Evolutionary conservation across 1,140 invertebrate genomes (phyloP).

Genomic region (Euschistus heros): DNA sequence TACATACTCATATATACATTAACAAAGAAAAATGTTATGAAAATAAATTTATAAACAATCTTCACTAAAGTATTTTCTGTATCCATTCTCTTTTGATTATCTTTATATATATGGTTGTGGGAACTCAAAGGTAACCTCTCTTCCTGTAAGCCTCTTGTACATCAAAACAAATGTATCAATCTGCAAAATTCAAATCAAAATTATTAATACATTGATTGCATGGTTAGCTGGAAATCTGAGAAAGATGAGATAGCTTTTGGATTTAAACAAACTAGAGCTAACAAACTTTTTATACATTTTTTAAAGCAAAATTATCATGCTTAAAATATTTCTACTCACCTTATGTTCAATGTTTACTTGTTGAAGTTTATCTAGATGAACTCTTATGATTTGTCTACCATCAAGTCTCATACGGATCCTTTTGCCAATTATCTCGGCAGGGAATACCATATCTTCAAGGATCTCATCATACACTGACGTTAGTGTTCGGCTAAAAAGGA

Average conservation of each 20-base stretch:
- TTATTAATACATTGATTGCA: background rate
- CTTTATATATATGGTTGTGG: constrained; percentile 90
- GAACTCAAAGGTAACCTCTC: constrained; percentile 98
- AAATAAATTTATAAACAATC: too few relatives aligned
- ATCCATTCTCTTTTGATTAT: background rate
- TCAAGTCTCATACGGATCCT: constrained; percentile 91
- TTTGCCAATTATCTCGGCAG: constrained; percentile 98
- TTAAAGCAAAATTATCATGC: background rate
- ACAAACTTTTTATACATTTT: too few relatives aligned
- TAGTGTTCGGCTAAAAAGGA: constrained; percentile 65
- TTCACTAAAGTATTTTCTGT: too few relatives aligned
- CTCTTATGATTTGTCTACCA: constrained; percentile 92
- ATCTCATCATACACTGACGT: constrained; percentile 96
- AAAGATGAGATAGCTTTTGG: too few relatives aligned
- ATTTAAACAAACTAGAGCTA: too few relatives aligned
- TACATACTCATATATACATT: too few relatives aligned
- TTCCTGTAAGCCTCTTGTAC: constrained; percentile 97
- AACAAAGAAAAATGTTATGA: too few relatives aligned
- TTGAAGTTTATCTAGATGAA: constrained; percentile 96
- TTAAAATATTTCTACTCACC: constrained; percentile 43
- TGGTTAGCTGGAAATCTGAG: too few relatives aligned
- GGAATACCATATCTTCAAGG: constrained; percentile 94
- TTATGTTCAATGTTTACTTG: constrained; percentile 99
- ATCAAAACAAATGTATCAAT: constrained; percentile 95
- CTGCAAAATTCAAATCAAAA: constrained; percentile 47